A percentile compares a stretch with the other conserved stretches of the same genome.
Conservation (phyloP, 2,113 vertebrate genomes). For the Eublepharis macularius region DNA sequence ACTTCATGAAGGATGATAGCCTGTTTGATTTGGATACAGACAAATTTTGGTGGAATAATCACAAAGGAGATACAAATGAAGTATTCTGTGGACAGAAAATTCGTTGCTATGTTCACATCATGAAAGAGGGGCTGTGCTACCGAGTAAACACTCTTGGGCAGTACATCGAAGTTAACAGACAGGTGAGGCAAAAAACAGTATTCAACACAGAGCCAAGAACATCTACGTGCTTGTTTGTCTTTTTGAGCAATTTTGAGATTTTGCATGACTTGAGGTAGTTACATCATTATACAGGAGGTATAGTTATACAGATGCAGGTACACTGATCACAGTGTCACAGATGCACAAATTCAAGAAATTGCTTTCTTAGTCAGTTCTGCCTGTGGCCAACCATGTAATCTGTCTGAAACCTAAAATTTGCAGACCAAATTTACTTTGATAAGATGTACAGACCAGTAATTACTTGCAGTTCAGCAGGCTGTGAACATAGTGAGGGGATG, state of each 20-base stretch:
- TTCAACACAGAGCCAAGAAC: neutral
- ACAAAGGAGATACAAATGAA: slow-evolving; percentile 86
- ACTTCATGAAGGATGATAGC: slow-evolving; percentile 81
- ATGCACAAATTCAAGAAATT: neutral
- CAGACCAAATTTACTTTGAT: neutral
- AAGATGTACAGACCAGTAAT: neutral
- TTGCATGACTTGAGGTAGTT: neutral
- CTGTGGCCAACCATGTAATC: neutral
- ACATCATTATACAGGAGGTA: too few species aligned
- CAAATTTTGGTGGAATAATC: slow-evolving; percentile 93
- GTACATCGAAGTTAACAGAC: slow-evolving; percentile 94
- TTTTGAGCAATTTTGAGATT: neutral
- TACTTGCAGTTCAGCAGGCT: too few species aligned
- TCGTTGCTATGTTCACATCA: slow-evolving; percentile 94
- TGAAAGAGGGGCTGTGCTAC: slow-evolving; percentile 91
- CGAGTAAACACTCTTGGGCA: slow-evolving; percentile 91
- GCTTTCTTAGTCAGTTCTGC: neutral
- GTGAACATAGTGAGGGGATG: neutral
- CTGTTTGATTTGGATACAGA: slow-evolving; percentile 84
- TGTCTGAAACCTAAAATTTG: neutral
- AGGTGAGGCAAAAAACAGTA: slow-evolving; percentile 76
- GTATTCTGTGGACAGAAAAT: slow-evolving; percentile 86
- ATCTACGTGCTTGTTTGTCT: neutral
- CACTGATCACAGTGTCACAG: neutral
- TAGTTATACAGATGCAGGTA: neutral